These are phyloP conservation scores for Paraplagusia blochii DNA, from an alignment of 2,113 vertebrate genomes.

Conservation along the genomic window DNA sequence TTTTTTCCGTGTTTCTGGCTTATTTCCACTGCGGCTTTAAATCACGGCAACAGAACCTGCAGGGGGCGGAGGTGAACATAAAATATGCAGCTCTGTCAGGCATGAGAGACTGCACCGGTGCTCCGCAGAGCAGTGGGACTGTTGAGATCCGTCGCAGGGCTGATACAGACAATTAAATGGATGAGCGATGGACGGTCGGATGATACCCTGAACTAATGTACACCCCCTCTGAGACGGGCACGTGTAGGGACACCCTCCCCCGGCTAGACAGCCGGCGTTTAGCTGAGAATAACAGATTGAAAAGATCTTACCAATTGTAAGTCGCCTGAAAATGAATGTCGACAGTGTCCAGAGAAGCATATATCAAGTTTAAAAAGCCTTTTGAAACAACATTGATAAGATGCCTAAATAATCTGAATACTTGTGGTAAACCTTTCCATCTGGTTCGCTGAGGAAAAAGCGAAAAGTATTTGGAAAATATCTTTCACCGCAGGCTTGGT, in stretches of 20 bases:
- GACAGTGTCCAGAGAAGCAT: background rate
- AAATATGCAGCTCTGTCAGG: constrained; percentile 41
- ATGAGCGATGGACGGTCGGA: constrained; percentile 18
- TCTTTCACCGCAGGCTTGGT: constrained; percentile 20
- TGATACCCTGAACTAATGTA: constrained; percentile 31
- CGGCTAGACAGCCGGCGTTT: no score
- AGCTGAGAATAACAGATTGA: no score
- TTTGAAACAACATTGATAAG: constrained; percentile 3
- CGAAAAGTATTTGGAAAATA: constrained; percentile 2
- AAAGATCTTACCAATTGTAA: no score
- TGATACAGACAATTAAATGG: constrained; percentile 12
- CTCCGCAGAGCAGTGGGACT: constrained; percentile 14
- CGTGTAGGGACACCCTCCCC: constrained; percentile 4
- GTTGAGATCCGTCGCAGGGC: constrained; percentile 13
- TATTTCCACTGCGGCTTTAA: constrained; percentile 38
- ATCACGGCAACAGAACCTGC: constrained; percentile 50
- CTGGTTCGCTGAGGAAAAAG: constrained; percentile 1
- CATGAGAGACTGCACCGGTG: constrained; percentile 30
- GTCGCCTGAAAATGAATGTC: background rate
- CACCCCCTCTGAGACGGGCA: constrained; percentile 3
- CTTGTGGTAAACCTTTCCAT: constrained; percentile 16
- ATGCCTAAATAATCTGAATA: constrained; percentile 8
- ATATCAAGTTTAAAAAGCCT: background rate
- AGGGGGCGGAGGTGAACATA: constrained; percentile 57
- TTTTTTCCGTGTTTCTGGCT: background rate